Percentiles rank a stretch among this genome's conserved stretches.
These are phyloP conservation scores for Psittacula cyanocephala DNA, from an alignment of 2,113 vertebrate species.

Conservation along the genomic window DNA sequence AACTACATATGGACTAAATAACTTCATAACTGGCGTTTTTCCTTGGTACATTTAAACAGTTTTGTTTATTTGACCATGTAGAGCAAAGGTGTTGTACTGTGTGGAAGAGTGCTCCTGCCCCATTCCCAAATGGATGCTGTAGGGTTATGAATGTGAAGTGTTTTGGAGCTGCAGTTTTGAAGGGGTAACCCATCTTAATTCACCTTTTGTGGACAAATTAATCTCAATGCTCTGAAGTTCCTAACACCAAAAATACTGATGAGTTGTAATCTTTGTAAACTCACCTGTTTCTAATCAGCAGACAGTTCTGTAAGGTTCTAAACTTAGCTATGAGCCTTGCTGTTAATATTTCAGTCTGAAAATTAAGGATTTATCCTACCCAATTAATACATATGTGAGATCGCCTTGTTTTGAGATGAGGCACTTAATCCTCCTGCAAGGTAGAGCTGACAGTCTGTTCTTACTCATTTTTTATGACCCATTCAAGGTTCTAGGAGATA, in stretches of 20 bases:
- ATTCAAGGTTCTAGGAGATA: neutral
- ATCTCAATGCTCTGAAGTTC: neutral
- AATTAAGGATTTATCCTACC: neutral
- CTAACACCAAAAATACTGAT: neutral
- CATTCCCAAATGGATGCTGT: neutral
- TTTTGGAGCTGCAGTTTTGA: neutral
- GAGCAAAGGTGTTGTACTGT: neutral
- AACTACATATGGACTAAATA: neutral
- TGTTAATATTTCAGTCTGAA: neutral
- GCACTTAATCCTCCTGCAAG: neutral
- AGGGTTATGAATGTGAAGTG: fast-evolving
- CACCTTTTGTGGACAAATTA: neutral
- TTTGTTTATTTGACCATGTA: neutral
- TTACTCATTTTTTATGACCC: neutral
- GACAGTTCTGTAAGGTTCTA: neutral
- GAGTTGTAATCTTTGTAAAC: neutral
- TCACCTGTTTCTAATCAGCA: neutral
- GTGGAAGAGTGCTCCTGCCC: neutral
- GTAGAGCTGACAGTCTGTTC: neutral
- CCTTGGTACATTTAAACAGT: fast-evolving
- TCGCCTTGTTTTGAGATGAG: neutral
- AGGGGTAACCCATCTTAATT: neutral
- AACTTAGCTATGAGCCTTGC: neutral
- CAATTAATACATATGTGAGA: neutral
- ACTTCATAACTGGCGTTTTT: fast-evolving